These are phyloP conservation scores for Schrankia costaestrigalis DNA, from an alignment of 2,888 invertebrate species.

Conservation along the genomic window DNA sequence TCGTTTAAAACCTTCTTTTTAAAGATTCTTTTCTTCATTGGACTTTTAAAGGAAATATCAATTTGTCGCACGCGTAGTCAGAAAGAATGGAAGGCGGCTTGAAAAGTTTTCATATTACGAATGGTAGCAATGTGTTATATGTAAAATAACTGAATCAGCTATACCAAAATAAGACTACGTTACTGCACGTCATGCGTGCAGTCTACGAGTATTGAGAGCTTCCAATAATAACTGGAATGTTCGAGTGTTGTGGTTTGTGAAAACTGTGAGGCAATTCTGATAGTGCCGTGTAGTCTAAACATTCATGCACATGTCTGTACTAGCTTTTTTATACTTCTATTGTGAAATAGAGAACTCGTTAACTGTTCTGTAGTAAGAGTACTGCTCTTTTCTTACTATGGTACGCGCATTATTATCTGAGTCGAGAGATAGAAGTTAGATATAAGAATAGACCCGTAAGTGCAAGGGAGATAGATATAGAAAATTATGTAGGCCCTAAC, in stretches of 20 bases:
- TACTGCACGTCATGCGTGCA: constrained; percentile 44
- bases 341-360: constrained; percentile 1
- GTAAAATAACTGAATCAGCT: constrained; percentile 30
- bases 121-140: constrained; percentile 18
- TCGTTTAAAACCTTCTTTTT: too few relatives aligned
- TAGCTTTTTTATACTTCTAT: constrained; percentile 8
- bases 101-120: constrained; percentile 12
- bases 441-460: too few relatives aligned
- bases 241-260: constrained; percentile 39
- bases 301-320: constrained; percentile 16
- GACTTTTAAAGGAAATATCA: constrained; percentile 10
- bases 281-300: constrained; percentile 20
- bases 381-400: too few relatives aligned
- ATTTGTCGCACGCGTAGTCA: neutral
- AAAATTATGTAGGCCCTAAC: too few relatives aligned
- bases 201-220: constrained; percentile 42
- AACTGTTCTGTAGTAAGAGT: too few relatives aligned
- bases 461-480: too few relatives aligned
- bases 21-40: constrained; percentile 13
- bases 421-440: too few relatives aligned
- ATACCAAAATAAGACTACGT: constrained; percentile 38
- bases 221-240: constrained; percentile 61
- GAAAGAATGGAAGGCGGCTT: constrained; percentile 2
- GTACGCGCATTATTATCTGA: too few relatives aligned
- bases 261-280: constrained; percentile 23